These are phyloP conservation scores for Blastobasis adustella DNA, from an alignment of 2,888 invertebrate genomes.

Conservation along the genomic window DNA sequence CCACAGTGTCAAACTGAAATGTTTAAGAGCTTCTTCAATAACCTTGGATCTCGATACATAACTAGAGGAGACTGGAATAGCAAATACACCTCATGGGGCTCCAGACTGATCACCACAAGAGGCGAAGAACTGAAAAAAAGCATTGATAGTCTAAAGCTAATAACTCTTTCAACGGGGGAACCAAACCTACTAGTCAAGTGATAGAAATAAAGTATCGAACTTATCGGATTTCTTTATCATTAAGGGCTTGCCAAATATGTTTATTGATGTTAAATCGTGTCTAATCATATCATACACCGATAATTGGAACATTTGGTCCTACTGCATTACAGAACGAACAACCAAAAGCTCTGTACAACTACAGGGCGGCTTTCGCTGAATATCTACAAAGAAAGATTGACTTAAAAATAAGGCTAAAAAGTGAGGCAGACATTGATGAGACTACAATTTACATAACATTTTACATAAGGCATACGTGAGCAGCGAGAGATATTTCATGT, in stretches of 20 bases:
- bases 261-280: not conserved
- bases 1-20: conserved; percentile 2
- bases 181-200: too few species aligned
- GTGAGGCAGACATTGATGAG: not conserved
- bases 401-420: not conserved
- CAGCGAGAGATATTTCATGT: too few species aligned
- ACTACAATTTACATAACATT: conserved; percentile 7
- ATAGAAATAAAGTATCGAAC: too few species aligned
- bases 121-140: conserved; percentile 7
- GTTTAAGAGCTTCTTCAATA: not conserved
- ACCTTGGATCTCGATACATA: conserved; percentile 4
- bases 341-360: conserved; percentile 4
- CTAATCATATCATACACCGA: not conserved
- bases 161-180: too few species aligned
- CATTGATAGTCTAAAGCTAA: not conserved
- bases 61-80: conserved; percentile 16
- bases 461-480: too few species aligned
- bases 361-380: conserved; percentile 10
- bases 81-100: conserved; percentile 15
- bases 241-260: not conserved
- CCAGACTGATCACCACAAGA: conserved; percentile 11
- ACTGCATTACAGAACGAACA: not conserved
- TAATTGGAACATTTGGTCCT: not conserved
- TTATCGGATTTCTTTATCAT: too few species aligned
- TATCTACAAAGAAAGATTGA: conserved; percentile 8